Evolutionary conservation across 2,888 invertebrate genomes (phyloP).

Genomic region (Cephalotes varians): DNA sequence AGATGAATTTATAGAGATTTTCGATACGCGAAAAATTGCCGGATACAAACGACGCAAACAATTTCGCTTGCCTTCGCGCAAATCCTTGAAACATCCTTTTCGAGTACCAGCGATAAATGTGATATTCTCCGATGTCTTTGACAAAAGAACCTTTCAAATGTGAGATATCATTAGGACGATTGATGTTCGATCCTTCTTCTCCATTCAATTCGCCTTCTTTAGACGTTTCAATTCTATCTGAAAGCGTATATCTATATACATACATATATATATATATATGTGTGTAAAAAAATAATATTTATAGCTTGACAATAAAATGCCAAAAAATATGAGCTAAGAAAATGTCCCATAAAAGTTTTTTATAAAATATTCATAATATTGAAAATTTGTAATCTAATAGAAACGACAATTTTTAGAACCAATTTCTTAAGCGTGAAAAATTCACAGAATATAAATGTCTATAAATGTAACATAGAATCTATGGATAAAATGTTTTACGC

Average conservation of each 20-base stretch:
- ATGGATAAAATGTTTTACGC: not conserved
- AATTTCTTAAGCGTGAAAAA: not conserved
- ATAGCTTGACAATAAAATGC: not conserved
- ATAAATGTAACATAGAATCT: not conserved
- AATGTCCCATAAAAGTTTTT: not conserved
- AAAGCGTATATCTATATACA: not conserved
- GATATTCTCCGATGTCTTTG: not conserved
- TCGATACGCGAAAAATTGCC: not conserved
- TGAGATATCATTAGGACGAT: conserved; percentile 14
- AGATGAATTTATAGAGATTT: not conserved
- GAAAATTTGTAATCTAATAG: not conserved
- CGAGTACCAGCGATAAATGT: not conserved
- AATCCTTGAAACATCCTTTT: not conserved
- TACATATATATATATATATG: not conserved
- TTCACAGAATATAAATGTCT: not conserved
- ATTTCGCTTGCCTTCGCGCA: conserved; percentile 12
- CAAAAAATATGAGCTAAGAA: not conserved
- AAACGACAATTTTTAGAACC: not conserved
- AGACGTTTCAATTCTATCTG: conserved; percentile 12
- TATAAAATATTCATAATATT: conserved; percentile 3
- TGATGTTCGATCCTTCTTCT: conserved; percentile 5
- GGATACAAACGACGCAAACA: not conserved
- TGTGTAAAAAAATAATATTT: not conserved
- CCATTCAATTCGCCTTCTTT: conserved; percentile 12
- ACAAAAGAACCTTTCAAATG: conserved; percentile 24